A percentile compares a stretch with the other conserved stretches of the same genome.
These are phyloP conservation scores for Coracopsis vasa DNA, from an alignment of 2,113 vertebrate species.

Conservation along the genomic window DNA sequence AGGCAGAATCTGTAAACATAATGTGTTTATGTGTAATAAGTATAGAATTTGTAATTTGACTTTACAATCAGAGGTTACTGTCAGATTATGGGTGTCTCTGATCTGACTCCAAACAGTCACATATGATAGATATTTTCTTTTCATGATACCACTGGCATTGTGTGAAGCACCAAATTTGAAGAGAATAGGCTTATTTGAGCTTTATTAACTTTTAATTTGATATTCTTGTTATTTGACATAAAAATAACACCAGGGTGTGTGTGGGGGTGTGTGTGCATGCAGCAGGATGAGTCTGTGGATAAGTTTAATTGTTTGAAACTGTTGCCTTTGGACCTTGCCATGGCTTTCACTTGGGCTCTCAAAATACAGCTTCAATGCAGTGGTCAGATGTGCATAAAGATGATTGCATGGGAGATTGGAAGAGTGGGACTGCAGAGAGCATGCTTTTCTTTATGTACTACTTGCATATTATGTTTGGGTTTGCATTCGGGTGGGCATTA, in stretches of 20 bases:
- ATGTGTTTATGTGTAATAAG: not conserved
- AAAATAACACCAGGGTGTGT: not conserved
- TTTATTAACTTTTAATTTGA: not conserved
- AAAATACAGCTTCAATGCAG: not conserved
- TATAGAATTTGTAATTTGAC: not conserved
- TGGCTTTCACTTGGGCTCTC: not conserved
- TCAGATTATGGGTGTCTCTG: not conserved
- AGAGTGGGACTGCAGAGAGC: not conserved
- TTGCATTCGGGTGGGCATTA: not conserved
- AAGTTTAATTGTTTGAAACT: not conserved
- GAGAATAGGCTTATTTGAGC: not conserved
- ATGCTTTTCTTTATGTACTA: not conserved
- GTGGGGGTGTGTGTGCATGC: too few relatives aligned
- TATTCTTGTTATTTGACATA: not conserved
- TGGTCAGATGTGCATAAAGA: not conserved
- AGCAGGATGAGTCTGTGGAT: accelerated
- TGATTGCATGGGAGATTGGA: not conserved
- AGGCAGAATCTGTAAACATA: not conserved
- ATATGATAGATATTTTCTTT: not conserved
- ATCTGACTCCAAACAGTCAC: not conserved
- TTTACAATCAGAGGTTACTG: not conserved
- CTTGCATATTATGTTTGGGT: not conserved
- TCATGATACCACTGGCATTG: not conserved
- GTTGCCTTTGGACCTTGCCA: not conserved
- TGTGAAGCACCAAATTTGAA: not conserved